Evolutionary conservation across 2,797 vertebrate genomes (phyloP).

Genomic region (Euphonia xanthogaster): DNA sequence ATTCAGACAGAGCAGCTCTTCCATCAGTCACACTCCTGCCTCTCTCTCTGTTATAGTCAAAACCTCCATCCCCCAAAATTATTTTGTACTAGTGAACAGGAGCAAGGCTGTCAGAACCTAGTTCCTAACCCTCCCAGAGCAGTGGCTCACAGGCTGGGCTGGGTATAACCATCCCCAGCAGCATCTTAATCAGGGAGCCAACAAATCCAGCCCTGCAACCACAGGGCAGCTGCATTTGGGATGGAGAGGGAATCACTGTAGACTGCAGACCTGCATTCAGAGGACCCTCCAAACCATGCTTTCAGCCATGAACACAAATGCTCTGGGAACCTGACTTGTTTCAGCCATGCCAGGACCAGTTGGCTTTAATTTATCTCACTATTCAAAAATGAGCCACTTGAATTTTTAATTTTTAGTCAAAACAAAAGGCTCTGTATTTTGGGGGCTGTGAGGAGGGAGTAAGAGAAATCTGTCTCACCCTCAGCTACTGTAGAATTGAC

Average conservation of each 20-base stretch:
- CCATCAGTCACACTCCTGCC: neutral
- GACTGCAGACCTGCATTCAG: neutral
- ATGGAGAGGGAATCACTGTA: neutral
- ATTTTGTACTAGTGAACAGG: neutral
- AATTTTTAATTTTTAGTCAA: conserved; percentile 6
- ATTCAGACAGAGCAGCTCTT: neutral
- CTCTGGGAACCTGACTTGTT: neutral
- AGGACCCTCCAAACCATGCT: neutral
- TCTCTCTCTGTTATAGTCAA: neutral
- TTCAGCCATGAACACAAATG: neutral
- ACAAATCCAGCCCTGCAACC: neutral
- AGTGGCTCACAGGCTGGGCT: neutral
- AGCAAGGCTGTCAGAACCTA: neutral
- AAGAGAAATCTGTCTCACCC: neutral
- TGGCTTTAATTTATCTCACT: neutral
- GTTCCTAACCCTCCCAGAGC: neutral
- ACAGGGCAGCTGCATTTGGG: neutral
- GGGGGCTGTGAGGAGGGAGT: neutral
- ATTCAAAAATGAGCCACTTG: neutral
- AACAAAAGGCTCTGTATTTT: conserved; percentile 22
- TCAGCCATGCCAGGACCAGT: neutral
- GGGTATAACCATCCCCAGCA: neutral
- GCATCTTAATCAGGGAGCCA: neutral
- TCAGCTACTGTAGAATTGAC: neutral
- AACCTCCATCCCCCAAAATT: neutral